Conservation (phyloP, 2,797 vertebrate genomes). For the Sphenodon punctatus region DNA sequence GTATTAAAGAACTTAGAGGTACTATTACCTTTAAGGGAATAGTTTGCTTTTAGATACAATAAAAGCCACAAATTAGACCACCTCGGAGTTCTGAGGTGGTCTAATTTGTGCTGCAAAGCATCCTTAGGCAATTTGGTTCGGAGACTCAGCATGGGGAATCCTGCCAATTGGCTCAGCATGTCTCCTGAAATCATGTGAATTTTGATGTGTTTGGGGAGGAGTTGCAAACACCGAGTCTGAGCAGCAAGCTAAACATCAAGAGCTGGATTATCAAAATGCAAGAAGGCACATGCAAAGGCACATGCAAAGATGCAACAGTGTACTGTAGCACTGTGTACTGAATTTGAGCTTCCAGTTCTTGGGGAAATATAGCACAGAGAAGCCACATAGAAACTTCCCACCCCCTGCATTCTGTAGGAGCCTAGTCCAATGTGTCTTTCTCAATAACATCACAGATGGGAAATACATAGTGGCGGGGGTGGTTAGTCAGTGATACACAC, state of each 20-base stretch:
- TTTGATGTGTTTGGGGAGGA: background rate
- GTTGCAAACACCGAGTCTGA: background rate
- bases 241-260: background rate
- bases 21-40: background rate
- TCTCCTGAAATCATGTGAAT: background rate
- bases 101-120: conserved; percentile 14
- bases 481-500: background rate
- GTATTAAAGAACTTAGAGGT: background rate
- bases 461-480: background rate
- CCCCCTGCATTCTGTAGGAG: rapidly evolving
- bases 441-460: background rate
- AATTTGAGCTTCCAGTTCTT: background rate
- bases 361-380: too few species aligned
- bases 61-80: too few species aligned
- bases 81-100: background rate
- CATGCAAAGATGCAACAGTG: background rate
- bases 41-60: background rate
- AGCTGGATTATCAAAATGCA: background rate
- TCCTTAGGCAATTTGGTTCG: background rate
- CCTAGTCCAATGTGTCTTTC: background rate
- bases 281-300: background rate
- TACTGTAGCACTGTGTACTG: background rate
- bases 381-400: background rate
- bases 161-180: conserved; percentile 23
- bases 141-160: background rate